These are phyloP conservation scores for Elmis aenea DNA, from an alignment of 2,888 invertebrate genomes.

Conservation along the genomic window DNA sequence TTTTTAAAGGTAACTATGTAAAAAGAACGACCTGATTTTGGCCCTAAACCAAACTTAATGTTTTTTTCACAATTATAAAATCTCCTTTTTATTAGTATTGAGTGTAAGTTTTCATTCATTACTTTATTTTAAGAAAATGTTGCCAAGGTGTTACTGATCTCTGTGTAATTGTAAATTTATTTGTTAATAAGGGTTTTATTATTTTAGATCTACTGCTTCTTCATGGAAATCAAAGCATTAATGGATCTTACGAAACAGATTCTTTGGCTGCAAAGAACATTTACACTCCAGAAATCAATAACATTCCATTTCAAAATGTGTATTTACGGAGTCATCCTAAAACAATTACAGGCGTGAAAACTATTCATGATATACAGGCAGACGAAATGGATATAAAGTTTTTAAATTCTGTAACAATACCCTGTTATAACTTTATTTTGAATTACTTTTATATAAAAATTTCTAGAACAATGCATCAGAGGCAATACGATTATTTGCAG, in stretches of 20 bases:
- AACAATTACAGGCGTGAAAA: slow-evolving; percentile 10
- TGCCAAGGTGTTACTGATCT: no score
- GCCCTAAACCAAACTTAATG: no score
- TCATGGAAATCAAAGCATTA: slow-evolving; percentile 24
- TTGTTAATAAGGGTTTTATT: no score
- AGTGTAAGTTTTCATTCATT: no score
- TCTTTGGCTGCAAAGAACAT: slow-evolving; percentile 28
- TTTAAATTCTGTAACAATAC: no score
- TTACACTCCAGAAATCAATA: slow-evolving; percentile 28
- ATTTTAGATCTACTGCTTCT: no score
- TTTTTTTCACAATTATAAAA: no score
- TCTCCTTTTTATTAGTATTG: no score
- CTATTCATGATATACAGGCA: slow-evolving; percentile 3
- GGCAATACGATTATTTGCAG: slow-evolving; percentile 9
- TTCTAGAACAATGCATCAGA: slow-evolving; percentile 16
- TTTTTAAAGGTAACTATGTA: not conserved
- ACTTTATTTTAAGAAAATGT: no score
- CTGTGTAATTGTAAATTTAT: no score
- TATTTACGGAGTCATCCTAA: slow-evolving; percentile 26
- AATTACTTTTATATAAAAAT: slow-evolving; percentile 3
- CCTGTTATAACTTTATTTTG: not conserved
- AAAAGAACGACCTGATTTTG: no score
- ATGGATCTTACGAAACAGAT: slow-evolving; percentile 20
- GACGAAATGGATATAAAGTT: not conserved
- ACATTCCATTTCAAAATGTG: slow-evolving; percentile 30